These are phyloP conservation scores for Lypha dubia DNA, from an alignment of 2,888 invertebrate species.

Conservation along the genomic window DNA sequence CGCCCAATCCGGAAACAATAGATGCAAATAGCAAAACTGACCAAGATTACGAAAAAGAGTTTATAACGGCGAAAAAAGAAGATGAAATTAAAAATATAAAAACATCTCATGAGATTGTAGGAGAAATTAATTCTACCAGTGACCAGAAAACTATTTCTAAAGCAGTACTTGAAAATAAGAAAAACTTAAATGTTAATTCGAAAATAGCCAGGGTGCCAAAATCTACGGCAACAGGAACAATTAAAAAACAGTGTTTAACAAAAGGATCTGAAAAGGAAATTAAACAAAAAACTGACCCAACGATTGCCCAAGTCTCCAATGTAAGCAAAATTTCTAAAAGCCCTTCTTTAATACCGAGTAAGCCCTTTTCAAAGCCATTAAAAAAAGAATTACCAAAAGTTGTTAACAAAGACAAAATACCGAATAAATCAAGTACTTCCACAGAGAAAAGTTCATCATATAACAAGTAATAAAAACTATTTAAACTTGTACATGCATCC, in stretches of 20 bases:
- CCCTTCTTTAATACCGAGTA: background rate
- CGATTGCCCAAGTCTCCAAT: background rate
- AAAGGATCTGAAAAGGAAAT: background rate
- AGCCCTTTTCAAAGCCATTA: background rate
- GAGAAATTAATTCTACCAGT: background rate
- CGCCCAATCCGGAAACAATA: background rate
- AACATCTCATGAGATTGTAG: background rate
- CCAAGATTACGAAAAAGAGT: background rate
- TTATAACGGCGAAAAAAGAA: background rate
- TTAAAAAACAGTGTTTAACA: background rate
- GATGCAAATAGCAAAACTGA: background rate
- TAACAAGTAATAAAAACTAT: slow-evolving; percentile 54
- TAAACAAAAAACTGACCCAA: background rate
- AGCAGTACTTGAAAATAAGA: background rate
- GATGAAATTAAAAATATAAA: slow-evolving; percentile 2
- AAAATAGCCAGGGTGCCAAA: background rate
- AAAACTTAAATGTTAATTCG: background rate
- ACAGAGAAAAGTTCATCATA: slow-evolving; percentile 65
- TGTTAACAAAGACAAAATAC: slow-evolving; percentile 48
- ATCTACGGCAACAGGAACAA: background rate
- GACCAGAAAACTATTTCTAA: background rate
- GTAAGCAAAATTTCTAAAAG: background rate
- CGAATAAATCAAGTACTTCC: slow-evolving; percentile 67
- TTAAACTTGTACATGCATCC: background rate
- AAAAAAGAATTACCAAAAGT: background rate